These are phyloP conservation scores for Onychostoma macrolepis DNA, from an alignment of 2,113 vertebrate genomes.

Conservation along the genomic window DNA sequence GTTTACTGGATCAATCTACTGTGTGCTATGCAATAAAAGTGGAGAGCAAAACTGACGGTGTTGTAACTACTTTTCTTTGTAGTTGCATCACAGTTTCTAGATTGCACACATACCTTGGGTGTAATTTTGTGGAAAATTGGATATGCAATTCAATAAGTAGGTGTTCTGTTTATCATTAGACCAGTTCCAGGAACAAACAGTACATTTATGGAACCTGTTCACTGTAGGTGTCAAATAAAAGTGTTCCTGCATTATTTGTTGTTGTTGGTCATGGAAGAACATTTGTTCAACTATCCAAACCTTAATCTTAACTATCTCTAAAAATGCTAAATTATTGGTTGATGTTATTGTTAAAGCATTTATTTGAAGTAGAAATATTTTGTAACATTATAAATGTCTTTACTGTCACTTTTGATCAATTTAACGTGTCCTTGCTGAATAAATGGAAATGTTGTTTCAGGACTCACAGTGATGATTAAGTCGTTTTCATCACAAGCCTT, in stretches of 20 bases:
- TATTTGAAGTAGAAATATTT: not conserved
- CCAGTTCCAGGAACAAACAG: not conserved
- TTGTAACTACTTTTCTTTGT: not conserved
- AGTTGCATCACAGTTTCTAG: not conserved
- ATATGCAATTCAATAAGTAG: not conserved
- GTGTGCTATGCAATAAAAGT: not conserved
- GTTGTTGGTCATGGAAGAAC: not conserved
- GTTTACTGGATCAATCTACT: not conserved
- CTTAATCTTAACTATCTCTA: too few relatives aligned
- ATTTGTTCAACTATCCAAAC: too few relatives aligned
- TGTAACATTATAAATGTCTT: not conserved
- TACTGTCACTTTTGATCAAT: not conserved
- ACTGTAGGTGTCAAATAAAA: not conserved
- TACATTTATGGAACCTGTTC: not conserved
- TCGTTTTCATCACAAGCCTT: constrained; percentile 75
- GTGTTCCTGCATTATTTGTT: not conserved
- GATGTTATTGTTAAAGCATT: too few relatives aligned
- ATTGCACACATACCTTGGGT: not conserved
- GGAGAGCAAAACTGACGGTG: not conserved
- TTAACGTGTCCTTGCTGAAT: not conserved
- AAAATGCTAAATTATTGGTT: too few relatives aligned
- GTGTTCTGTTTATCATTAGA: not conserved
- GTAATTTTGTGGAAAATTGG: not conserved
- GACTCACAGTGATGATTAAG: constrained; percentile 74
- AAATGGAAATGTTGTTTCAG: not conserved